A percentile compares a stretch with the other conserved stretches of the same genome.
Evolutionary conservation across 2,888 invertebrate genomes (phyloP).

Genomic region (Anoncus sp.): DNA sequence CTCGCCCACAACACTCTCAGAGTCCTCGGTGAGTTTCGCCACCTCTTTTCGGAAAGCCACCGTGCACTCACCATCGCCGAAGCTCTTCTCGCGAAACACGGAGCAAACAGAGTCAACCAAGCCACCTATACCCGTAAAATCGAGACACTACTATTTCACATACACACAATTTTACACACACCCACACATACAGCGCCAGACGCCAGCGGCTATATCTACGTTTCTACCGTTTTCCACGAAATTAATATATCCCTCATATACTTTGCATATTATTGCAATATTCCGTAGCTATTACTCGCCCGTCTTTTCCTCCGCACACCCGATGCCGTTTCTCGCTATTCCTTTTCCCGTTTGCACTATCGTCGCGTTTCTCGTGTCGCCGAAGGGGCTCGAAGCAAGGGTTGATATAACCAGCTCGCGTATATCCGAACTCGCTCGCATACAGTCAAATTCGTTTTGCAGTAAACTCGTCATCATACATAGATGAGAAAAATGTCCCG

Average conservation of each 20-base stretch:
- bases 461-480: not conserved
- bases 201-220: constrained; percentile 74
- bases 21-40: constrained; percentile 66
- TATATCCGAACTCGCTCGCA: constrained; percentile 28
- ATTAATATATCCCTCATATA: constrained; percentile 83
- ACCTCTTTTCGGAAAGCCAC: constrained; percentile 77
- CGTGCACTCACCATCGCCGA: constrained; percentile 68
- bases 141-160: constrained; percentile 14
- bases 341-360: constrained; percentile 36
- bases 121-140: constrained; percentile 32
- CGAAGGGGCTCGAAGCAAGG: constrained; percentile 26
- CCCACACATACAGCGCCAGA: constrained; percentile 14
- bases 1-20: constrained; percentile 58
- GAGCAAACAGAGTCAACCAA: constrained; percentile 50
- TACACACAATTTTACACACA: not conserved
- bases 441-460: constrained; percentile 9
- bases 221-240: constrained; percentile 82
- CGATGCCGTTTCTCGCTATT: constrained; percentile 57
- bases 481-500: not conserved
- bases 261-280: constrained; percentile 83
- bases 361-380: constrained; percentile 36
- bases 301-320: constrained; percentile 71
- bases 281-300: constrained; percentile 81
- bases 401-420: constrained; percentile 21
- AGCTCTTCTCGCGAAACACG: constrained; percentile 44